Evolutionary conservation across 2,888 invertebrate species (phyloP), one percentile per base, ranked within the genome.

Genomic region (Globia sparganii): DNA sequence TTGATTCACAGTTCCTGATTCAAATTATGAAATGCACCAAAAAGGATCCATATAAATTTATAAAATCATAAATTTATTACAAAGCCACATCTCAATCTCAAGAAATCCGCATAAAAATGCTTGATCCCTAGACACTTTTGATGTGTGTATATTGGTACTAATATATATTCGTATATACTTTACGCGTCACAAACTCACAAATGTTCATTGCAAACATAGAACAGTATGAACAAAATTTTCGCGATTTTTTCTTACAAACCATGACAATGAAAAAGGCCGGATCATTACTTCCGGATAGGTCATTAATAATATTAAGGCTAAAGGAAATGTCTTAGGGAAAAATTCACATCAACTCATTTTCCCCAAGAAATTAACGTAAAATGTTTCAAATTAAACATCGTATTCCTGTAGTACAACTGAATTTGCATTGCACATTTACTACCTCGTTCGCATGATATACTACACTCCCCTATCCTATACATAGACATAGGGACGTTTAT

Each of bases 301-400:
- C 59, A 73, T 62, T 65, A 64, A 59, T n/a, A 70, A 76, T 75
- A 76, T 75, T 73, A 75, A 81, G 77, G 81, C 28, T 28, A 75
- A 46, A 77, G 77, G 75, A 85, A 79, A 75, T 56, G 53, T 61
- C n/a, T 73, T 13, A 56, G 21, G 43, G 34, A 64, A 84, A 80
- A 77, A 43, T 49, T 6, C 53, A 40, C 31, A 74, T 34, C 13
- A 68, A 61, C 43, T 53, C 43, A 64, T 77, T 81, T 78, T 81
- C 75, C 67, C n/a, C 9, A 31, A 71, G 40, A 71, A 56, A 43
- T 56, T 40, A 65, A 65, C 25, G 37, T 59, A 43, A 61, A 67
- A 53, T 49, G 0, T 28, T 62, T 21, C n/a, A 56, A 64, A 75
- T 56, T 53, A 37, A 67, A 28, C 3, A n/a, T 18, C 1, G 5